Percentiles rank a stretch among this genome's conserved stretches.
Conservation (phyloP, 2,888 invertebrate genomes). For the Lissocephala sabroskyi region DNA sequence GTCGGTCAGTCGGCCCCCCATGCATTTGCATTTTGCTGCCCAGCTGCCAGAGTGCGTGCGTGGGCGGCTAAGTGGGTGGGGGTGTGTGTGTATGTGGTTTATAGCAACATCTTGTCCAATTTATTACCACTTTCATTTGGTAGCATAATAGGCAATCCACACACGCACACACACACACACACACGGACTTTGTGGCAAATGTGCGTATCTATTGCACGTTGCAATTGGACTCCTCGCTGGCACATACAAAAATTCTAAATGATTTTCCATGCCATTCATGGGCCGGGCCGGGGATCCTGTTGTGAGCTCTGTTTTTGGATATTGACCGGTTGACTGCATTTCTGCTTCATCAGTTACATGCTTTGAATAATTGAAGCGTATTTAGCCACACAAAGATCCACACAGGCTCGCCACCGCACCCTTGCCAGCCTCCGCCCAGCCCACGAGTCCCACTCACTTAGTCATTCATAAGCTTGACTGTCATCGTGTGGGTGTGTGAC, state of each 20-base stretch:
- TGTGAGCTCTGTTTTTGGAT: constrained; percentile 20
- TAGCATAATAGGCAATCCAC: constrained; percentile 58
- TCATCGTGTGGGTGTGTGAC: background rate
- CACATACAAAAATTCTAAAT: constrained; percentile 40
- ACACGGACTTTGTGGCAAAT: constrained; percentile 36
- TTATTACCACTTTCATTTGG: constrained; percentile 68
- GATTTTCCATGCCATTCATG: constrained; percentile 13
- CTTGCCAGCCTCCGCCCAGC: no score
- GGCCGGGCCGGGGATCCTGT: background rate
- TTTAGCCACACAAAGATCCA: constrained; percentile 26
- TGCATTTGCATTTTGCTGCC: constrained; percentile 40
- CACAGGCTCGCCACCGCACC: constrained; percentile 3
- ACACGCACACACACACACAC: constrained; percentile 5
- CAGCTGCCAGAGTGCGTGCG: constrained; percentile 20
- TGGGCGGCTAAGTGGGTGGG: constrained; percentile 5
- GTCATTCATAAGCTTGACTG: background rate
- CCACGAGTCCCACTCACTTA: no score
- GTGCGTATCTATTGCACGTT: constrained; percentile 56
- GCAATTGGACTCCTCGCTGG: constrained; percentile 30
- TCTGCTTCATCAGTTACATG: constrained; percentile 68
- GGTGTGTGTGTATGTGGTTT: constrained; percentile 48
- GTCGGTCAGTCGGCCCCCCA: background rate
- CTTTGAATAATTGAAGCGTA: constrained; percentile 66
- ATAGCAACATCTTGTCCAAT: constrained; percentile 67
- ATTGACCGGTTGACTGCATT: constrained; percentile 26